Base-by-base conservation (phyloP, 2,888 invertebrate species). In the Leucoma salicis region DNA sequence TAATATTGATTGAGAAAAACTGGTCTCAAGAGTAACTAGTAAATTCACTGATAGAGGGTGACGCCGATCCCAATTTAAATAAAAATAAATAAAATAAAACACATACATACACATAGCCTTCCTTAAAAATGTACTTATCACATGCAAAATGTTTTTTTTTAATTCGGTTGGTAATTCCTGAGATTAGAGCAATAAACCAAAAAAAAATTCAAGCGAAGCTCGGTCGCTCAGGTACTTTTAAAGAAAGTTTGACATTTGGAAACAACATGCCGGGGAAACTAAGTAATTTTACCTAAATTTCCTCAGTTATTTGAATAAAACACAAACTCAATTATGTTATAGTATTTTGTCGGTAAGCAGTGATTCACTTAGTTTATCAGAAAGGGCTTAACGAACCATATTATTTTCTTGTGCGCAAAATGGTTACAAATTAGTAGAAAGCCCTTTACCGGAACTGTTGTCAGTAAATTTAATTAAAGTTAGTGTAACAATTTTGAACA, bases 351-450 rank as follows among this genome's bases (percentile, higher is more conserved):
- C 39, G 37, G 24, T 29, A 39, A 39, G 25, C 41, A 42, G 40
- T 49, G 52, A 56, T 57, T 56, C 46, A 11, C 14, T 21, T 42
- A 31, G 45, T 48, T 46, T 34, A 32, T 35, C 42, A 39, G 35
- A 38, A 31, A 35, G 35, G 18, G 39, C 46, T 53, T 57, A 57
- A 57, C 47, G 56, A 57, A 56, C 49, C 56, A 40, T 45, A 57
- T 49, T 57, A 56, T 57, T 56, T 57, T 57, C 53, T 52, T 42
- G 47, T 27, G 5, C 45, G 43, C 49, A 28, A 33, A 18, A 33
- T 21, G 55, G 50, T 50, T 58, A 55, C 46, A 50, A 58, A 58
- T 53, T 46, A 55, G 52, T 11, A 13, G 14, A 24, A 13, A 28
- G 32, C 28, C 40, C 48, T 50, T 58, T 58, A 36, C 14, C 33